Evolutionary conservation across 2,797 vertebrate species (phyloP), one percentile per base, ranked within the genome.

Genomic region (Columba guinea): DNA sequence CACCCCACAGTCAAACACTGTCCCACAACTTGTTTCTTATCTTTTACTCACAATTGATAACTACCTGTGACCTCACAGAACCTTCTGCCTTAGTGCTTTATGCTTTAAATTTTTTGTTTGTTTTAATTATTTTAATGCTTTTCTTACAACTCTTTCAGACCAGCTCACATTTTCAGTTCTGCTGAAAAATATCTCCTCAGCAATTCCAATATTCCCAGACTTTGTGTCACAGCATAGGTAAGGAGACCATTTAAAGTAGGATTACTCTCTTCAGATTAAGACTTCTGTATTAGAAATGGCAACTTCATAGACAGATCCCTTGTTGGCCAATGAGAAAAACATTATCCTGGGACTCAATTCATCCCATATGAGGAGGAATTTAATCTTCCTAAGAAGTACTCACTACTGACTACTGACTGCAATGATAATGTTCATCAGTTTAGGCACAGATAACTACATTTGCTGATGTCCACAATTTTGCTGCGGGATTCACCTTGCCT

Each of bases 201-300:
- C 52, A 86, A 79, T 34, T 86, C 88, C 55, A 81, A 4, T 34
- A 79, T 56, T 92, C 60, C 53, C 80, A 87, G 80, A 69, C 70
- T 77, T 80, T 22, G 59, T 55, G 69, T 26, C 34, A 44, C 30
- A 35, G 46, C 3, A 3, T 41, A 28, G 14, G 7, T 78, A 78
- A 87, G 77, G 52, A 58, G 19, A 7, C 0, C 37, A 2, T 20
- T 76, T 87, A 82, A 59, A 89, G 76, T 30, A 75, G 52, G 80
- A 93, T 84, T 94, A 69, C 63, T 79, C 52, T 63, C 28, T 76
- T 89, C 77, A 78, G 46, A 91, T 92, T 81, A 89, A 93, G 67
- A 35, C 30, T 84, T 44, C 32, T 39, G 8, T 68, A 56, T 30
- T 78, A 71, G 79, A 70, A 87, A 90, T 60, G 68, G 46, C 49